Conservation (phyloP, 2,797 vertebrate genomes). For the Gallinago stenura region DNA sequence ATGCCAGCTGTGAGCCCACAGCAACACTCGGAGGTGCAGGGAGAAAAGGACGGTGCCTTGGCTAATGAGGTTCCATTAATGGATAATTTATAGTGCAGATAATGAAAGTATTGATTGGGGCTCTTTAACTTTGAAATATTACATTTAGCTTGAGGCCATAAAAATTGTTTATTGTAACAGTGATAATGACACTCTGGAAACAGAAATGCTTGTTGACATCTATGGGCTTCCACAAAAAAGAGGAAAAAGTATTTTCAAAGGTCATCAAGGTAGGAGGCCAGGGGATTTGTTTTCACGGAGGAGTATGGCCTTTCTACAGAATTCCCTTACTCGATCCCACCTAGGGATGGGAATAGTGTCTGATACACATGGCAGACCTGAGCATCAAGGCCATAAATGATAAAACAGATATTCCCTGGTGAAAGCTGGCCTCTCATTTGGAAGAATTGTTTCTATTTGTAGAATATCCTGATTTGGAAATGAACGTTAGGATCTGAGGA, state of each 20-base stretch:
- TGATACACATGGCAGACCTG: neutral
- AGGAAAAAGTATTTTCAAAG: neutral
- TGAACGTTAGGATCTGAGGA: accelerated
- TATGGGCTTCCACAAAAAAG: neutral
- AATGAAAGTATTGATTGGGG: constrained; percentile 55
- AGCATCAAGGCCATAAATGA: neutral
- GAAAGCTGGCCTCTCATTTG: neutral
- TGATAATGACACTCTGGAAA: neutral
- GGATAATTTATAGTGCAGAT: constrained; percentile 53
- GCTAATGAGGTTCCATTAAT: constrained; percentile 54
- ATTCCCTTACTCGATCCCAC: neutral
- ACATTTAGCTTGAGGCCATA: constrained; percentile 14
- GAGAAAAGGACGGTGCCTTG: neutral
- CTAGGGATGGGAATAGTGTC: neutral
- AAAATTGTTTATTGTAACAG: neutral
- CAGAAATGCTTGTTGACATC: neutral
- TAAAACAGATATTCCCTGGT: neutral
- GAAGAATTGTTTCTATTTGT: neutral
- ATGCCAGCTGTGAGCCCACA: neutral
- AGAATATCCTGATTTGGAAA: neutral
- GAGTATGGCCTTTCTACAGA: neutral
- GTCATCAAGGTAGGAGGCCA: neutral
- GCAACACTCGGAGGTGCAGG: neutral
- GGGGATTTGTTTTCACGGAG: neutral
- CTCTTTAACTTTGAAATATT: constrained; percentile 35